Evolutionary conservation across 2,797 vertebrate species (phyloP), one percentile per base, ranked within the genome.

Genomic region (Anomalospiza imberbis): DNA sequence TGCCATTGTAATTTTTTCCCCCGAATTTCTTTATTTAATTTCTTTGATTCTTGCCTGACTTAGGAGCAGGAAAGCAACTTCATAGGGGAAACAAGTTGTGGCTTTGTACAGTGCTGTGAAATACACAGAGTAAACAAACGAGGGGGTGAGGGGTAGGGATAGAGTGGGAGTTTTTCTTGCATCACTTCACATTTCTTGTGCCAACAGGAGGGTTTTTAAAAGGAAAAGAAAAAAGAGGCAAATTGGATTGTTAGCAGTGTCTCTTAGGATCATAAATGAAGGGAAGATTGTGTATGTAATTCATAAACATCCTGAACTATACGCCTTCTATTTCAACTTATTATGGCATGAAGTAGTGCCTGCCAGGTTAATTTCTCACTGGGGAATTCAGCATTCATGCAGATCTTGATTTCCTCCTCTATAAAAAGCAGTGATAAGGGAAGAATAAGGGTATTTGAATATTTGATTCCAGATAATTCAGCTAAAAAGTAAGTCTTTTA

Each of bases 311-410:
- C 75, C 78, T 92, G 93, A 91, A 93, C 84, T 92, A 54, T 87
- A 83, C 0, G 72, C 92, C 92, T 94, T 95, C 92, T 92, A 91
- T 96, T 95, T 93, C 81, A 85, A 77, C 40, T 95, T 95, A 93
- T 85, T 95, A 94, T 94, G 93, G 94, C 94, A 94, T 97, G 93
- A 95, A 96, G 92, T 62, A 83, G 89, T 88, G 86, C 81, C 84
- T 97, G 90, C 84, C 60, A 93, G 92, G 90, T 95, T 96, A 83
- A 91, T 92, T 92, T 96, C 77, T 77, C 91, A 66, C 61, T 92
- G 68, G 57, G 57, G 91, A 91, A 45, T 92, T 92, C 48, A 44
- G 62, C 55, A 57, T 90, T 94, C 89, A 79, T 75, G 71, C 53
- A 86, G 73, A 40, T 90, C 67, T 78, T 95, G 68, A 95, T 95